Base-by-base conservation (phyloP, 1,140 invertebrate species). In the Leptoteleia sp. region DNA sequence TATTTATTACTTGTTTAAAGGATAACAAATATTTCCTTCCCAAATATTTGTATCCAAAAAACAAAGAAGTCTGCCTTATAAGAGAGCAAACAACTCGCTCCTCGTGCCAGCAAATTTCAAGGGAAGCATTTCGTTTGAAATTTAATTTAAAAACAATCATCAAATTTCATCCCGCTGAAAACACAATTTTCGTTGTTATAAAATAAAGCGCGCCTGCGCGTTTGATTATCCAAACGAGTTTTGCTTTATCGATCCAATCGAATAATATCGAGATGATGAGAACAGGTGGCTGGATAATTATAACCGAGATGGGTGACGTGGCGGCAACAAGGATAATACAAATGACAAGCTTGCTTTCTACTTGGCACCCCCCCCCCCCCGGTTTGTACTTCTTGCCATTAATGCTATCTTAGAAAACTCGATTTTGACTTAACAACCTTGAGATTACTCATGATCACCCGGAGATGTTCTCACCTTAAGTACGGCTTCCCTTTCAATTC, bases 201-300 rank as follows among this genome's bases (percentile, higher is more conserved):
- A n/a, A n/a, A n/a, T n/a, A n/a, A n/a, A n/a, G n/a, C n/a, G n/a
- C n/a, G n/a, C n/a, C n/a, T n/a, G n/a, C n/a, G n/a, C n/a, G n/a
- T n/a, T n/a, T n/a, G n/a, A n/a, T n/a, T n/a, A n/a, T n/a, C n/a
- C n/a, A n/a, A n/a, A n/a, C n/a, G n/a, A n/a, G n/a, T n/a, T n/a
- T n/a, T n/a, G n/a, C n/a, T n/a, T n/a, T n/a, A n/a, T n/a, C n/a
- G n/a, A n/a, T n/a, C n/a, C n/a, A n/a, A n/a, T 22, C 19, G 19
- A 22, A 76, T 76, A 80, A 84, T 85, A 83, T 85, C 76, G 80
- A 59, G 45, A 68, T 57, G 22, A 61, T 68, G 42, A 47, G 31
- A 68, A 48, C 33, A 57, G 45, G 54, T 64, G 43, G 42, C 38
- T 43, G 76, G 27, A 27, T 12, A 72, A 52, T 38, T 25, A 72